phyloP scores from a whole-genome alignment of 2,113 vertebrate genomes.

The Seriola rivoliana region DNA sequence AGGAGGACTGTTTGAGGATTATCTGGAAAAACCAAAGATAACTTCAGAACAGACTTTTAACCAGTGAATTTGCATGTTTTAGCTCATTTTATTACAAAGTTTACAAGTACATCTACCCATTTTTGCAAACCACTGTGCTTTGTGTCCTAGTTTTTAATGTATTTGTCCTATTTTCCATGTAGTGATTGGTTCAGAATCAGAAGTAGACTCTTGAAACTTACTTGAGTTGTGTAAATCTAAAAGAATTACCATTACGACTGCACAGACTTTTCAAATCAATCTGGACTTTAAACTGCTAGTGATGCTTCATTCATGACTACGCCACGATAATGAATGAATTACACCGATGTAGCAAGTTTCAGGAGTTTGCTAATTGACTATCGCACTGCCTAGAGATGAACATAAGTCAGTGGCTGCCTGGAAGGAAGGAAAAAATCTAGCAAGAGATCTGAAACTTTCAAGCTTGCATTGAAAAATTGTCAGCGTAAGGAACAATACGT shows the following conservation, averaged over 20 bases:
- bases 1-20: not conserved
- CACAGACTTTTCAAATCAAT: not conserved
- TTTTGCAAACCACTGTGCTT: no score
- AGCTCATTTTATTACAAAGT: not conserved
- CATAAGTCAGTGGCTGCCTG: no score
- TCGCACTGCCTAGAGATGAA: not conserved
- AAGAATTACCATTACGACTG: not conserved
- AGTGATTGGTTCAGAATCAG: not conserved
- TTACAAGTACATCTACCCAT: not conserved
- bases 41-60: not conserved
- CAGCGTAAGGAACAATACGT: no score
- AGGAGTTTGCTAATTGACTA: not conserved
- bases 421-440: no score
- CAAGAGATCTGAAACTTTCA: no score
- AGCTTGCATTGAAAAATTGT: no score
- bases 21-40: conserved; percentile 10
- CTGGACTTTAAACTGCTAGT: not conserved
- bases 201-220: not conserved
- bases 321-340: not conserved
- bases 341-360: not conserved
- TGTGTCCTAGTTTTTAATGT: no score
- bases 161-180: not conserved
- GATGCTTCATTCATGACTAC: not conserved
- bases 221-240: no score
- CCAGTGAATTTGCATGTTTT: not conserved